Evolutionary conservation across 2,113 vertebrate species (phyloP).

Genomic region (Dasypus novemcinctus): DNA sequence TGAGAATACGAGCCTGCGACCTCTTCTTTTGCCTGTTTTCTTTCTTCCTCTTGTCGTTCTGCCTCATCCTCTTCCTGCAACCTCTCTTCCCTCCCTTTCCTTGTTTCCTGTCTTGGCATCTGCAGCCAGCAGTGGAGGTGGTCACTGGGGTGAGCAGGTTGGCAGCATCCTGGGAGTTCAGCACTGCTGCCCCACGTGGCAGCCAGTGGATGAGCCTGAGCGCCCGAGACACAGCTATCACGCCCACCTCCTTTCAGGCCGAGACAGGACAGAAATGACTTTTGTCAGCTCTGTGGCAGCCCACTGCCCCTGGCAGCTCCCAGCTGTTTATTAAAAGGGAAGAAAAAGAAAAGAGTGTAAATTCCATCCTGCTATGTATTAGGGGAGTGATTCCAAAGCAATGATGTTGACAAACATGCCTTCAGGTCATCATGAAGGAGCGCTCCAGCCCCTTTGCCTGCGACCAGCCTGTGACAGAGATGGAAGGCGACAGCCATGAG

Average conservation of each 20-base stretch:
- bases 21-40: not conserved
- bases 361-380: not conserved
- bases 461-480: not conserved
- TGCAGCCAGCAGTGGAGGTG: not conserved
- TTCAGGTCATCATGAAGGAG: not conserved
- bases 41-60: too few relatives aligned
- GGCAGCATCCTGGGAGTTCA: not conserved
- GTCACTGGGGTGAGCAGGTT: not conserved
- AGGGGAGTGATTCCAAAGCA: not conserved
- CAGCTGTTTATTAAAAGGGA: slow-evolving; percentile 58
- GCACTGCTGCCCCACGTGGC: not conserved
- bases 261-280: slow-evolving; percentile 44
- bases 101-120: not conserved
- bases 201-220: not conserved
- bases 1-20: not conserved
- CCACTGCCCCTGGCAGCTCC: slow-evolving; percentile 40
- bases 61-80: not conserved
- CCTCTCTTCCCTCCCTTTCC: not conserved
- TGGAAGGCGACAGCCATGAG: not conserved
- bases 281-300: slow-evolving; percentile 23
- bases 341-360: not conserved
- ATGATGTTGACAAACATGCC: not conserved
- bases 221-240: not conserved
- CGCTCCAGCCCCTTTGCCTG: not conserved
- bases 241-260: not conserved